Evolutionary conservation across 1,140 invertebrate species (phyloP).

Genomic region (Copidosoma floridanum): DNA sequence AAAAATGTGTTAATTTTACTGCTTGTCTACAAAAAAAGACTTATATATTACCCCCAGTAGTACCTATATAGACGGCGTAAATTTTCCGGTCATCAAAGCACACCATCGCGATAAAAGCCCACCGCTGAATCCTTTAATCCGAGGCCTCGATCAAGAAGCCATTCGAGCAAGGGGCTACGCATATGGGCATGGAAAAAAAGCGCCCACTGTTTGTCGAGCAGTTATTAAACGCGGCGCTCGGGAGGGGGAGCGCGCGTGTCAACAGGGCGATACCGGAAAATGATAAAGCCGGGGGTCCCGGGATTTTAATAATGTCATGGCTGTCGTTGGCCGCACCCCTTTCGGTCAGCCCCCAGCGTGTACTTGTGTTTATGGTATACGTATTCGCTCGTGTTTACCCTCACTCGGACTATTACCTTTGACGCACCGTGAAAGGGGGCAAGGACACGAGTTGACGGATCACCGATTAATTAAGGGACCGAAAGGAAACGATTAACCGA

Average conservation of each 20-base stretch:
- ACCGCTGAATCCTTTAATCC: no score
- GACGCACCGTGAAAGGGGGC: not conserved
- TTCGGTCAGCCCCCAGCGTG: not conserved
- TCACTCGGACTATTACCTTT: slow-evolving; percentile 17
- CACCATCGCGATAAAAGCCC: no score
- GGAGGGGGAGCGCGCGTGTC: slow-evolving; percentile 1
- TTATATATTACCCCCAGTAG: no score
- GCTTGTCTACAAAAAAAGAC: no score
- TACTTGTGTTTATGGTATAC: no score
- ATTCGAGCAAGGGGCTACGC: no score
- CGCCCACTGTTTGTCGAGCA: slow-evolving; percentile 14
- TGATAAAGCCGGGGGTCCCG: slow-evolving; percentile 23
- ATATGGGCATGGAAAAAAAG: no score
- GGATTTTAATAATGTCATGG: slow-evolving; percentile 35
- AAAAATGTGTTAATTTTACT: no score
- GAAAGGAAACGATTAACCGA: slow-evolving; percentile 10
- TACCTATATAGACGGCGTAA: no score
- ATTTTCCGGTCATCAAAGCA: no score
- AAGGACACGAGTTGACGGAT: slow-evolving; percentile 11
- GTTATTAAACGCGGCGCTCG: slow-evolving; percentile 19
- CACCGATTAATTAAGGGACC: slow-evolving; percentile 14
- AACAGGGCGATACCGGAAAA: slow-evolving; percentile 26
- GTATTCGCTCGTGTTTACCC: slow-evolving; percentile 19
- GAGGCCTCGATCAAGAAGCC: no score
- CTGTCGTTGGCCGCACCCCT: slow-evolving; percentile 29